Evolutionary conservation across 2,113 vertebrate genomes (phyloP), one percentile per base, ranked within the genome.

Genomic region (Antidorcas marsupialis): DNA sequence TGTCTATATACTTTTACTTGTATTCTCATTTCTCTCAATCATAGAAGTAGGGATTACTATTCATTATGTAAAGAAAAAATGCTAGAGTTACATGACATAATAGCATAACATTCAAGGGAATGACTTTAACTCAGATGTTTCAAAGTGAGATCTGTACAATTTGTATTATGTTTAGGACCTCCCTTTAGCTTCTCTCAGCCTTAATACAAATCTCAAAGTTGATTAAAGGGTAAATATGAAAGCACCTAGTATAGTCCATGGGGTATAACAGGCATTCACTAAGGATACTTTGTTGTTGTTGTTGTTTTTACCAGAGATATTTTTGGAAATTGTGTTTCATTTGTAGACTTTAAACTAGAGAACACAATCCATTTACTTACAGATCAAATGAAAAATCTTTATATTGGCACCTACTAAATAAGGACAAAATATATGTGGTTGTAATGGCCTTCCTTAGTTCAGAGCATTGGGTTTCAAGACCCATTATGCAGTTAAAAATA

Each of bases 301-400:
- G 15, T 9, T n/a, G 83, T 53, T 78, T 45, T 64, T 16, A 53
- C 53, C 15, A 88, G 27, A 79, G 39, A 90, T 33, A n/a, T 74
- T 89, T 92, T 86, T 97, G 67, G 92, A 94, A 95, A 95, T 95
- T 45, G 30, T 96, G 13, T 94, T 62, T 96, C 39, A 60, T 45
- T 87, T 96, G 30, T 83, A 28, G 53, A 87, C 81, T 87, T 93
- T 25, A 74, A 91, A 89, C 19, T 85, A 81, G 50, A 96, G 53
- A 89, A 52, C 16, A 82, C 36, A 62, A 17, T 90, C 53, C 36
- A 1, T 89, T 88, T 92, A 91, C 23, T 91, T 93, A 7, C 16
- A 43, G 21, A 59, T 95, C 90, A 78, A 64, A 1, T 85, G 28
- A 47, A 39, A 91, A 52, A 1, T 89, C n/a, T 84, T 94, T 94